Base-by-base conservation (phyloP, 2,888 invertebrate genomes). In the Panzeria rudis region DNA sequence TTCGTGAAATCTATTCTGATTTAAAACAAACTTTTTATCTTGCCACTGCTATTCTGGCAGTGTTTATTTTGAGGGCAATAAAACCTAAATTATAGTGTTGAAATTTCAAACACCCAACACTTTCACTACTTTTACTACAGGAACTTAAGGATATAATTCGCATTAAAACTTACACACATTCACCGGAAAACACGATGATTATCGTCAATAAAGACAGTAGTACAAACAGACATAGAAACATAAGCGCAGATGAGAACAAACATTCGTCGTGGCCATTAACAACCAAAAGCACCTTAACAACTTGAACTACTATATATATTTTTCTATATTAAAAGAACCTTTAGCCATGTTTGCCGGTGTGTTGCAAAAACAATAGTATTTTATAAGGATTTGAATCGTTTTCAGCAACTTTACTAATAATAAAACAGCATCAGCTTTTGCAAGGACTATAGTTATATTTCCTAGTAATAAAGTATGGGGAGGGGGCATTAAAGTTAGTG, bases 111-210 rank as follows among this genome's bases (percentile, higher is more conserved):
- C 23, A 64, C 71, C n/a, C 35, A 69, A 64, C 69, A 76, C 76
- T 54, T 62, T n/a, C 47, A 52, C 17, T n/a, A 20, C 25, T 29
- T 7, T 44, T 64, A 5, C 61, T 23, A 6, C n/a, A 13, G 52
- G 6, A 76, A 52, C 69, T 79, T 79, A 78, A 78, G 79, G 47
- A 79, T 73, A 83, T 85, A 81, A 83, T 84, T 81, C 85, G 86
- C 76, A 76, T 85, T 85, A 79, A 29, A 25, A 59, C 17, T 38
- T 77, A 66, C 84, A 80, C 80, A 83, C 78, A 84, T 76, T 76
- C 62, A 71, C 52, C 72, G 41, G 71, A 52, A 76, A 69, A 77
- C 66, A 77, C 68, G 66, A 75, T 84, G 86, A 86, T 87, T 86
- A 86, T 87, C 86, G 23, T 68, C 82, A 84, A 85, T 77, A 71